Conservation (phyloP, 2,797 vertebrate species). For the Muscicapa striata region DNA sequence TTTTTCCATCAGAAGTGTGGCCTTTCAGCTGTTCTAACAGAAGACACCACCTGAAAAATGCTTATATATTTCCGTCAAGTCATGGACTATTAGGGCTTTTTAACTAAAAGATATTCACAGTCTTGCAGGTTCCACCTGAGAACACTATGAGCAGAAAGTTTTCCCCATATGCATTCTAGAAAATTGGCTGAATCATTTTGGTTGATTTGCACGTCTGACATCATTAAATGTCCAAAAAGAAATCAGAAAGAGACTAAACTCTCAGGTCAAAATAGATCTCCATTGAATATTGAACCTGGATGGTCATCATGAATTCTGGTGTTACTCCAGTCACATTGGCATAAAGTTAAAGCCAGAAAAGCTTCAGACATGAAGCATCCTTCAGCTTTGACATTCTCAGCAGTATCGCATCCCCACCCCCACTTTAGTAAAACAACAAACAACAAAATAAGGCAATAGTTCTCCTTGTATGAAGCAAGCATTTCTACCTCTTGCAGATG, state of each 20-base stretch:
- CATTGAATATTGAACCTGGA: background rate
- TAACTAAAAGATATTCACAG: background rate
- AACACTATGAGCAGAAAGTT: background rate
- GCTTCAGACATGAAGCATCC: background rate
- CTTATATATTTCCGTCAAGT: background rate
- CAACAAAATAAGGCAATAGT: background rate
- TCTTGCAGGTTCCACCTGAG: background rate
- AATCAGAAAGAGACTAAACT: background rate
- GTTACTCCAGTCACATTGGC: background rate
- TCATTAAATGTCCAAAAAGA: background rate
- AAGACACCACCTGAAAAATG: background rate
- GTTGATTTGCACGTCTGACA: background rate
- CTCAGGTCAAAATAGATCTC: background rate
- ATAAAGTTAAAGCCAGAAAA: background rate
- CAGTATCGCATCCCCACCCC: rapidly evolving
- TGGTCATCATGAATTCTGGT: background rate
- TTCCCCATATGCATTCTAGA: background rate
- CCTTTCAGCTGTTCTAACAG: background rate
- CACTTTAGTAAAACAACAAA: background rate
- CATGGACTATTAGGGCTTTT: background rate
- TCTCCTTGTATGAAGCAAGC: background rate
- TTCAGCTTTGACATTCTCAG: background rate
- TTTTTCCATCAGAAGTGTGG: background rate
- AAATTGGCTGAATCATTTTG: background rate
- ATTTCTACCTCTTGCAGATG: background rate